Percentiles rank a stretch among this genome's conserved stretches.
Conservation (phyloP, 2,797 vertebrate species). For the Enteromius unitaeniatus region DNA sequence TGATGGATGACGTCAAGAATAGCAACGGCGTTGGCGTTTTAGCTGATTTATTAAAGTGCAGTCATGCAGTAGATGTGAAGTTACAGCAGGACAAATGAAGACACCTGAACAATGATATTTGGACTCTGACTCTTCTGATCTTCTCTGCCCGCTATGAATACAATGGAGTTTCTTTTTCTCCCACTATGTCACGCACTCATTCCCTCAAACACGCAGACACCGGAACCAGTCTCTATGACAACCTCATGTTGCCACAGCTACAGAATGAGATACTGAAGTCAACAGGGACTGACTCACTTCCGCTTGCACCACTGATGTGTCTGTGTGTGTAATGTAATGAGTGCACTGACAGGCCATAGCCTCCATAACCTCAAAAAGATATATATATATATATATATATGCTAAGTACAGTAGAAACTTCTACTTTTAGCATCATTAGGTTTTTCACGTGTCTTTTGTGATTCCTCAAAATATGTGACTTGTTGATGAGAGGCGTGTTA, state of each 20-base stretch:
- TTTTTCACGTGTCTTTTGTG: background rate
- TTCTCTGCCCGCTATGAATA: background rate
- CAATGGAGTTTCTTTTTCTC: constrained; percentile 7
- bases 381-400: no score
- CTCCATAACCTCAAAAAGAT: background rate
- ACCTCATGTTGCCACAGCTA: constrained; percentile 70
- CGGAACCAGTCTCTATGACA: constrained; percentile 77
- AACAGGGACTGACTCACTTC: constrained; percentile 83
- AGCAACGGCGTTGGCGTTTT: background rate
- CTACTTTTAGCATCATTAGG: background rate
- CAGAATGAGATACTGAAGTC: constrained; percentile 69
- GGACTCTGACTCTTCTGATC: background rate
- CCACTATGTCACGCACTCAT: constrained; percentile 39
- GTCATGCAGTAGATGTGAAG: background rate
- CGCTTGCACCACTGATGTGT: constrained; percentile 61
- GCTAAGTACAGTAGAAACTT: background rate
- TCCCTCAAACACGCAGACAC: constrained; percentile 63
- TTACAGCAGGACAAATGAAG: background rate
- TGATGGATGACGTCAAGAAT: constrained; percentile 15
- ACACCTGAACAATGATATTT: background rate
- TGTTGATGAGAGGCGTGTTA: background rate
- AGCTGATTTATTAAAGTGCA: background rate
- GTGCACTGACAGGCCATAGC: constrained; percentile 1
- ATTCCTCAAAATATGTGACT: background rate
- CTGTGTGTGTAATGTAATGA: constrained; percentile 21